These are phyloP conservation scores for Takifugu ocellatus DNA, from an alignment of 2,797 vertebrate genomes.

Conservation along the genomic window DNA sequence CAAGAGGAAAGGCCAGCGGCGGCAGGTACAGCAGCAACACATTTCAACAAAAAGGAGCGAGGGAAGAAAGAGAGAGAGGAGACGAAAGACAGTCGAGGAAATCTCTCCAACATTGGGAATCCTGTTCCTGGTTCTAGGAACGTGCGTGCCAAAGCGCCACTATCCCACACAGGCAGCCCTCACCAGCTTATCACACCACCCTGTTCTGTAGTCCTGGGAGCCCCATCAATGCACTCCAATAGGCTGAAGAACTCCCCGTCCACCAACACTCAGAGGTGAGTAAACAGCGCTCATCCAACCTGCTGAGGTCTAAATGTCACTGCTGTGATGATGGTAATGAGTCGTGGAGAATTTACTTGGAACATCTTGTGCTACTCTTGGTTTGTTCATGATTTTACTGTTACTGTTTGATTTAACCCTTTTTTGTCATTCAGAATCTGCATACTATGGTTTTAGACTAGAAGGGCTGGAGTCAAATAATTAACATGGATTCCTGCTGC, in stretches of 20 bases:
- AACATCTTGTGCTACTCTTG: too few relatives aligned
- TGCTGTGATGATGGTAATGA: conserved; percentile 6
- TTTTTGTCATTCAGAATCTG: too few relatives aligned
- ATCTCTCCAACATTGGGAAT: conserved; percentile 74
- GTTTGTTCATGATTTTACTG: too few relatives aligned
- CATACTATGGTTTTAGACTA: too few relatives aligned
- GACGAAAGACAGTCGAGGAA: conserved; percentile 79
- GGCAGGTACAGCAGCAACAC: conserved; percentile 79
- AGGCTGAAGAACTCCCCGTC: conserved; percentile 99
- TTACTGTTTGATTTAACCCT: too few relatives aligned
- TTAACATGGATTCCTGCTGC: too few relatives aligned
- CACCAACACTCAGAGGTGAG: conserved; percentile 98
- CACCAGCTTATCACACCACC: conserved; percentile 88
- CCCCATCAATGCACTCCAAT: conserved; percentile 99
- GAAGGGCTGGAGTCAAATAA: too few relatives aligned
- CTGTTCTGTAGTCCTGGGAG: conserved; percentile 88
- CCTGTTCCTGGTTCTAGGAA: conserved; percentile 75
- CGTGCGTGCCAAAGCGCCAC: conserved; percentile 74
- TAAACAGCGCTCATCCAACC: background rate
- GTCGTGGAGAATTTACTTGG: background rate
- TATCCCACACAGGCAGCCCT: conserved; percentile 74
- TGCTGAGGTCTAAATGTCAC: too few relatives aligned
- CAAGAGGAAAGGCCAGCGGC: conserved; percentile 87
- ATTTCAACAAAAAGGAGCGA: conserved; percentile 90
- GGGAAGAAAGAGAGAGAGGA: conserved; percentile 91